These are phyloP conservation scores for Macrobrachium nipponense DNA, from an alignment of 1,140 invertebrate species.

Conservation along the genomic window DNA sequence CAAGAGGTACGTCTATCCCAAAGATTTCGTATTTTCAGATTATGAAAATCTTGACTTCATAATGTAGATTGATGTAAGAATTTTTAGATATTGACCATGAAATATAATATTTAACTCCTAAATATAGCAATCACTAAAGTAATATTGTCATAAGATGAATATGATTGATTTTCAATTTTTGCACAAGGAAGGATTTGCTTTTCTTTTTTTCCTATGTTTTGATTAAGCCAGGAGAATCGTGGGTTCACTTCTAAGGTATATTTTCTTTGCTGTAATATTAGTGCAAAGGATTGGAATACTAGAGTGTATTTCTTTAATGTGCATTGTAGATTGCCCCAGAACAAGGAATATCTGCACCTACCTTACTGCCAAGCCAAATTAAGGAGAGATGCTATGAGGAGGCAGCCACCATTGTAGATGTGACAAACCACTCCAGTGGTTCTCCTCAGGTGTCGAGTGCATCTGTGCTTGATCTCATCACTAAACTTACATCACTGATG, in stretches of 20 bases:
- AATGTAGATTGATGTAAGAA: too few relatives aligned
- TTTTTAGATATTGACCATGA: too few relatives aligned
- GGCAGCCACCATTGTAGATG: conserved; percentile 82
- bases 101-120: too few relatives aligned
- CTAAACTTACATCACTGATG: conserved; percentile 90
- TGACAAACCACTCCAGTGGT: conserved; percentile 77
- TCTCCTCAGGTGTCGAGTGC: conserved; percentile 72
- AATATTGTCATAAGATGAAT: too few relatives aligned
- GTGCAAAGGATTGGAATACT: too few relatives aligned
- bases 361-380: conserved; percentile 88
- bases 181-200: conserved; percentile 37
- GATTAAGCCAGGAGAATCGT: too few relatives aligned
- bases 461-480: conserved; percentile 80
- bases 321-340: conserved; percentile 77
- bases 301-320: not conserved
- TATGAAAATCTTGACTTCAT: not conserved
- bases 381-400: conserved; percentile 88
- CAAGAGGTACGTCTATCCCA: conserved; percentile 74
- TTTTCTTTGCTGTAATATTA: too few relatives aligned
- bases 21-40: not conserved
- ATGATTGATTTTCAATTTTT: not conserved
- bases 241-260: too few relatives aligned
- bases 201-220: not conserved
- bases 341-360: conserved; percentile 86
- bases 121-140: too few relatives aligned